phyloP scores from a whole-genome alignment of 2,113 vertebrate species.

The Ceyx cyanopectus region DNA sequence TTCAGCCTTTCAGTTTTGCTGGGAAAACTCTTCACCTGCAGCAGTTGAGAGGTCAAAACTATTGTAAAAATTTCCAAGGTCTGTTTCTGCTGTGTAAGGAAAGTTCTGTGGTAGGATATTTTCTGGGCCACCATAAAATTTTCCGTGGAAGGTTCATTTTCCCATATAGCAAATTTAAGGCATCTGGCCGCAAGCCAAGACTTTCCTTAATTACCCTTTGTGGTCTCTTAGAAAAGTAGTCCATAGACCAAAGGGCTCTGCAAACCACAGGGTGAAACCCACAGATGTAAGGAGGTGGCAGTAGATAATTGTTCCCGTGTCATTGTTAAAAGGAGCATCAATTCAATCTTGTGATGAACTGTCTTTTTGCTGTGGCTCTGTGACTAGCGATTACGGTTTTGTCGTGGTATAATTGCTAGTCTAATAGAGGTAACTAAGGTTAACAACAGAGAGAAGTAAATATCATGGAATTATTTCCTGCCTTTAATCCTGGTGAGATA shows the following conservation, averaged over 20 bases:
- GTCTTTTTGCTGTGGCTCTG: constrained; percentile 1
- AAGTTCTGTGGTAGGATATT: neutral
- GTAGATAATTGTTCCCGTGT: constrained; percentile 31
- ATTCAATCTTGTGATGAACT: neutral
- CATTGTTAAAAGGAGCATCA: constrained; percentile 39
- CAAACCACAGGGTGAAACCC: neutral
- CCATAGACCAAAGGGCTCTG: constrained; percentile 1
- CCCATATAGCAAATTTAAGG: neutral
- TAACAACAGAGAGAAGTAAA: constrained; percentile 53
- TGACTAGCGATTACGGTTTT: constrained; percentile 40
- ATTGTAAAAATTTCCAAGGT: constrained; percentile 1
- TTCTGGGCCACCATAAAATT: neutral
- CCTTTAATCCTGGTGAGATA: constrained; percentile 15
- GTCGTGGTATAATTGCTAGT: constrained; percentile 33
- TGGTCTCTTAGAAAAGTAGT: neutral
- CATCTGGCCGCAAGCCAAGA: neutral
- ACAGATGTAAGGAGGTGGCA: constrained; percentile 1
- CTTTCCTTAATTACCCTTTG: constrained; percentile 2
- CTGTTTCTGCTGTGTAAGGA: neutral
- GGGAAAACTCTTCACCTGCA: neutral
- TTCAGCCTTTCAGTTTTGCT: constrained; percentile 12
- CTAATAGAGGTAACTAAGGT: constrained; percentile 38
- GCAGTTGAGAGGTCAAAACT: constrained; percentile 2
- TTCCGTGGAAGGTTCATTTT: neutral
- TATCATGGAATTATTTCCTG: constrained; percentile 46